Evolutionary conservation across 2,888 invertebrate species (phyloP).

Genomic region (Melanchra persicariae): DNA sequence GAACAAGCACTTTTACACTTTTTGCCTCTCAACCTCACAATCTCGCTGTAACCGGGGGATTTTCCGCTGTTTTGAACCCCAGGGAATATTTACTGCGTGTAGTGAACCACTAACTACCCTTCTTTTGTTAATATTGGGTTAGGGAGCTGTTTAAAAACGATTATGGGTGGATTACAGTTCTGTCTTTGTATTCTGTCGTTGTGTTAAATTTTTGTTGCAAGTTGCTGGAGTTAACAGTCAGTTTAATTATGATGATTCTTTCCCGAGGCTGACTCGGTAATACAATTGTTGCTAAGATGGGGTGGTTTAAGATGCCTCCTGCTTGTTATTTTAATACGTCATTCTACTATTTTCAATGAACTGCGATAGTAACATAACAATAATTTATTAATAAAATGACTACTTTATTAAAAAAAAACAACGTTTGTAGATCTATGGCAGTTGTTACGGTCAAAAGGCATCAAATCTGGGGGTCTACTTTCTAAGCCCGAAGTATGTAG

Average conservation of each 20-base stretch:
- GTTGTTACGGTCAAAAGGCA: too few relatives aligned
- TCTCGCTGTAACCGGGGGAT: conserved; percentile 19
- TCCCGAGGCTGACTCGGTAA: neutral
- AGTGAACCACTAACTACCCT: conserved; percentile 4
- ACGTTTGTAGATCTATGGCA: too few relatives aligned
- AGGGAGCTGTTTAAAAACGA: conserved; percentile 10
- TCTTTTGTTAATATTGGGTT: conserved; percentile 11
- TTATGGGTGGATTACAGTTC: neutral
- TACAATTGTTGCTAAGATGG: too few relatives aligned
- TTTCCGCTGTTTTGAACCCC: conserved; percentile 29
- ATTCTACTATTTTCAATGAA: too few relatives aligned
- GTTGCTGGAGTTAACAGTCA: neutral
- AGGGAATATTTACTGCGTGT: conserved; percentile 15
- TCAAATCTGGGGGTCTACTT: too few relatives aligned
- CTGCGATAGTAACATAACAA: too few relatives aligned
- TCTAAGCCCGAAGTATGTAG: too few relatives aligned
- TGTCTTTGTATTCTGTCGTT: neutral
- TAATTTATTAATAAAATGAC: too few relatives aligned
- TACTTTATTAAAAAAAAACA: too few relatives aligned
- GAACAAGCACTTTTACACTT: conserved; percentile 10
- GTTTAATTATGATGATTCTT: neutral
- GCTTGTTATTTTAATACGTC: too few relatives aligned
- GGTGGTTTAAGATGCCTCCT: neutral
- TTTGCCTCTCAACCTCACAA: conserved; percentile 1
- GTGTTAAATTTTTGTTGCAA: neutral